Evolutionary conservation across 2,113 vertebrate species (phyloP), one percentile per base, ranked within the genome.

Genomic region (Pseudorhombus dupliciocellatus): DNA sequence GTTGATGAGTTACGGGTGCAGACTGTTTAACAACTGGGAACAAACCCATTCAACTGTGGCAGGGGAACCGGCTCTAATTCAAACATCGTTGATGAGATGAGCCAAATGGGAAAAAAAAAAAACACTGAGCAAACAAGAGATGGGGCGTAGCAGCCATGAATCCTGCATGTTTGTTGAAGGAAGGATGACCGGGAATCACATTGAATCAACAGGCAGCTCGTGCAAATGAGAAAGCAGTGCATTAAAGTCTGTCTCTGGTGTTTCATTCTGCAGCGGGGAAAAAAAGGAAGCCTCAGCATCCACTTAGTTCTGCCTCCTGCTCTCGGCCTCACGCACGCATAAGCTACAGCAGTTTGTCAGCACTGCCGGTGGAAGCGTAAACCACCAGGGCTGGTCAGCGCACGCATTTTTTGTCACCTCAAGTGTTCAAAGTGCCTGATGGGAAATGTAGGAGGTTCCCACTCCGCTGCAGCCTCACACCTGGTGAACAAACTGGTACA

Each of bases 401-500:
- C 88, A 84, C 57, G 15, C 60, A 75, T 48, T 46, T 30, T 51
- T 24, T 54, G 75, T 57, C 79, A 68, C 56, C 64, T 64, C 10
- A 2, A 31, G 67, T 18, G 34, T 34, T 9, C 22, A 48, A 60
- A 22, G 69, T 78, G 72, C 57, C 73, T 66, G 83, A 72, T n/a
- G 46, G 48, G 54, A 11, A 10, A 37, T 34, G n/a, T 42, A 44
- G 28, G 68, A 15, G 34, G 5, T n/a, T n/a, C n/a, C n/a, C 42
- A 25, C 1, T 55, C 2, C 0, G 3, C 44, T 0, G 25, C 53
- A 1, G 60, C 40, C 25, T 92, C 95, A 98, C 60, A 98, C 89
- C 0, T 97, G 97, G 88, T 99, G 96, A 14, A 99, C 97, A 0
- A 99, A 99, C 92, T 99, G 98, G 89, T 98, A 99, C 71, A 99